phyloP scores from a whole-genome alignment of 2,797 vertebrate species.

The Tenualosa ilisha region DNA sequence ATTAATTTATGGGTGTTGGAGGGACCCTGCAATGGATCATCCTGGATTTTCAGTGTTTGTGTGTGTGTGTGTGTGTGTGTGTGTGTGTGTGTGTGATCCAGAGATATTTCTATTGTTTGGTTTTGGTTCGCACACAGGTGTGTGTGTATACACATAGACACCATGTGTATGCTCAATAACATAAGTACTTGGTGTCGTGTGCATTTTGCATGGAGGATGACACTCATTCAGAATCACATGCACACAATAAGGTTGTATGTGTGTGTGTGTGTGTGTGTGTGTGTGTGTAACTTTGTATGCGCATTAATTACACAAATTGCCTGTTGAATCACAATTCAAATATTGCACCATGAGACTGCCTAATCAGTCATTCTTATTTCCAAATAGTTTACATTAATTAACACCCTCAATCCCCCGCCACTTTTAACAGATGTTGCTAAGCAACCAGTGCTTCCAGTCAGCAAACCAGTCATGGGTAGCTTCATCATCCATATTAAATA shows the following conservation, averaged over 20 bases:
- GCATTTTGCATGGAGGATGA: no score
- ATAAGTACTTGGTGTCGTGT: no score
- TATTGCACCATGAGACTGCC: not conserved
- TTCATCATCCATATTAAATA: not conserved
- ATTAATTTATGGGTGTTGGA: constrained; percentile 64
- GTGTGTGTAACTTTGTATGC: not conserved
- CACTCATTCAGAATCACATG: no score
- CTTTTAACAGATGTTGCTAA: not conserved
- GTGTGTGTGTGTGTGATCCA: constrained; percentile 49
- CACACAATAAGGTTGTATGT: no score
- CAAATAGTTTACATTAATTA: not conserved
- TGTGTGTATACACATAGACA: not conserved
- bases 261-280: no score
- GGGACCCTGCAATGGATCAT: constrained; percentile 55
- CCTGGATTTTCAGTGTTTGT: constrained; percentile 47
- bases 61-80: constrained; percentile 65
- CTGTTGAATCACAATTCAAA: no score
- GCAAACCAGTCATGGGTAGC: not conserved
- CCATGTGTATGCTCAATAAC: constrained; percentile 34
- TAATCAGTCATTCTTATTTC: not conserved
- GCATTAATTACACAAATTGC: constrained; percentile 1
- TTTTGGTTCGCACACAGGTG: not conserved
- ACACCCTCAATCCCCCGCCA: not conserved
- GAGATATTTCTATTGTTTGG: constrained; percentile 41
- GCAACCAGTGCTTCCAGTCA: not conserved